Base-by-base conservation (phyloP, 2,888 invertebrate species). In the Metallyticus violacea region DNA sequence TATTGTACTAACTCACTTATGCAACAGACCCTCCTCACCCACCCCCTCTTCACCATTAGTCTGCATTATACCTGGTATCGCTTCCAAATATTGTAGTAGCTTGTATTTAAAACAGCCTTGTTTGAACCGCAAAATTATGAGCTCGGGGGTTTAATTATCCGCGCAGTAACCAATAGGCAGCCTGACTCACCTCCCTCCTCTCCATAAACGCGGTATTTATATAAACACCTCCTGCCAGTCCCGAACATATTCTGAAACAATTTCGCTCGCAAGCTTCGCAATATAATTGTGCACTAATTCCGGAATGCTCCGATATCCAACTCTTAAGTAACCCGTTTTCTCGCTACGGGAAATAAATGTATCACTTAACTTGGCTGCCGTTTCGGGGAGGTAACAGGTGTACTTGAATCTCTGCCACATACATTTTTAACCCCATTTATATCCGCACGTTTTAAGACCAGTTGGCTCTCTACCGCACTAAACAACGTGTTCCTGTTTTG, bases 61-160 rank as follows among this genome's bases (percentile, higher is more conserved):
- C 85, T 87, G 87, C 80, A 87, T 87, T 87, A 85, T 85, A 87
- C 87, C 87, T 85, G 87, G 85, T 87, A 87, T 87, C 85, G 87
- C 85, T 81, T 81, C 82, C 87, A 81, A 85, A 85, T 85, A 85
- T 85, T 85, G 78, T 77, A 30, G 26, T 62, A 77, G 77, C 29
- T 80, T 86, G 30, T 86, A 86, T 81, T 86, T 86, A 86, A 86
- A 86, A 86, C 77, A 82, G 82, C 85, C 85, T 78, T 81, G 82
- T 85, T 87, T 85, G 83, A 81, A 86, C 87, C 88, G 86, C 88
- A 88, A 86, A 88, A 88, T 88, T 87, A 88, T 86, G 87, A 88
- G 88, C 88, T 85, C 84, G 81, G 87, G 86, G 87, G 88, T 88
- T 88, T 88, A 87, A 88, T 88, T 88, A 88, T 86, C 86, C 86